Evolutionary conservation across 1,140 invertebrate species (phyloP).

Genomic region (Protaetia brevitarsis): DNA sequence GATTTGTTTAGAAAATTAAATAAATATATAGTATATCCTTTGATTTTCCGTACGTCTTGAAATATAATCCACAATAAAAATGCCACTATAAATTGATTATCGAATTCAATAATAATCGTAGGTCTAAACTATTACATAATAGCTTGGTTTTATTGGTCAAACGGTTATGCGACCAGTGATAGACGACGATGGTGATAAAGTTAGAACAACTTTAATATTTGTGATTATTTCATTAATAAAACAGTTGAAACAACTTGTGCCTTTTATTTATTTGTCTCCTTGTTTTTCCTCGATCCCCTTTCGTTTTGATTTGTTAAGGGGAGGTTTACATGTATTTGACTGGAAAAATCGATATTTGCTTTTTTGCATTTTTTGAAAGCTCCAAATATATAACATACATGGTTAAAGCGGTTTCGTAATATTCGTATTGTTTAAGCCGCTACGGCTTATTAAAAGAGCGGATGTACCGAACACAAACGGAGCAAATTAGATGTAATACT

Average conservation of each 20-base stretch:
- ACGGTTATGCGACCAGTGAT: not conserved
- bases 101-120: not conserved
- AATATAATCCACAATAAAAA: not conserved
- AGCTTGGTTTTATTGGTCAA: not conserved
- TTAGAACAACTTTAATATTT: conserved; percentile 24
- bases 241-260: not conserved
- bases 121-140: not conserved
- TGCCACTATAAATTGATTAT: not conserved
- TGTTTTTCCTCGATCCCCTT: too few species aligned
- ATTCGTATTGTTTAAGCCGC: too few species aligned
- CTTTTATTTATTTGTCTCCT: not conserved
- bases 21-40: not conserved
- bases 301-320: too few species aligned
- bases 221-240: conserved; percentile 24
- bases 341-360: too few species aligned
- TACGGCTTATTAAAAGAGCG: too few species aligned
- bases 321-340: too few species aligned
- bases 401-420: too few species aligned
- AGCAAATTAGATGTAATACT: too few species aligned
- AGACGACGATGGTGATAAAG: conserved; percentile 19
- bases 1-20: not conserved
- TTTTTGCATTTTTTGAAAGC: too few species aligned
- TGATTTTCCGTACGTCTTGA: not conserved
- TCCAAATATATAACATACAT: too few species aligned
- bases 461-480: too few species aligned